Evolutionary conservation across 1,140 invertebrate species (phyloP).

Genomic region (honey bee (Apis mellifera)): Amel_HAv3.1 CM009939.2:11453501-11454000

Average conservation of each 20-base stretch:
- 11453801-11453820: neutral
- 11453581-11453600: too few relatives aligned
- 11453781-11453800: neutral
- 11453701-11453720: neutral
- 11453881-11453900: neutral
- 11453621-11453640: too few relatives aligned
- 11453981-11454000: too few relatives aligned
- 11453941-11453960: neutral
- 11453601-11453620: too few relatives aligned
- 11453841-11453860: neutral
- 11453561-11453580: too few relatives aligned
- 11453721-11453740: neutral
- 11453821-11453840: constrained; percentile 3
- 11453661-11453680: too few relatives aligned
- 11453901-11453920: neutral
- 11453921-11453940: neutral
- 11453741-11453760: constrained; percentile 11
- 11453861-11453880: neutral
- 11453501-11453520: neutral
- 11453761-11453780: neutral
- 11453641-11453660: too few relatives aligned
- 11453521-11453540: neutral
- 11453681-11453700: too few relatives aligned
- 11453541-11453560: neutral
- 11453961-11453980: neutral